Base-by-base conservation (phyloP, 2,888 invertebrate genomes). In the Ectemnius lituratus region DNA sequence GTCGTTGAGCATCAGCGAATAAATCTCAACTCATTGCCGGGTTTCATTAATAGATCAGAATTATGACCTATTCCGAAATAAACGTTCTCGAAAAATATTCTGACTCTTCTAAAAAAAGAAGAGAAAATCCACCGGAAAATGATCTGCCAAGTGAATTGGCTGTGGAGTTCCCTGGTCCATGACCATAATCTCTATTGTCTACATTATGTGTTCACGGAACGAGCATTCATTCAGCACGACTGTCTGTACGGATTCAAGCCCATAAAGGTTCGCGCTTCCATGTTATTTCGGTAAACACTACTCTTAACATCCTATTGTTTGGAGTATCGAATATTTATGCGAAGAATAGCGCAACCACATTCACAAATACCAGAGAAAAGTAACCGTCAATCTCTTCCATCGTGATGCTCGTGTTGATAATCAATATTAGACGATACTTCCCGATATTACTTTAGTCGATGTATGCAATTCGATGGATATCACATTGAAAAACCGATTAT, bases 261-360 rank as follows among this genome's bases (percentile, higher is more conserved):
- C 61, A 52, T 57, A 75, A 67, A 75, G 58, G 62, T 57, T 75
- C 60, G 13, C 57, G 68, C 62, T 72, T 66, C 70, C 56, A 63
- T 58, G 63, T 68, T 73, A 75, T 75, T 73, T 73, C 63, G 62
- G 28, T 74, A 70, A 76, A 79, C 62, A 75, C 69, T 52, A 57
- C 67, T 67, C 52, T 71, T 62, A 16, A 45, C 67, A 45, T 73
- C 47, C 71, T 8, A 75, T 74, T 72, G 76, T 72, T 66, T 72
- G 49, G 23, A 46, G 68, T 66, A 70, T 65, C 58, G 61, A 70
- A 77, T 73, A 79, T 75, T 77, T 77, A 73, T 67, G 65, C 67
- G 69, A 49, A 71, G 59, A 70, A 58, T 65, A 63, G 69, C 60
- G 62, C 23, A 3, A 6, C 16, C 2, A 23, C 23, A 23, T 23